phyloP scores from a whole-genome alignment of 2,888 invertebrate genomes.

The Dolichomitus sp. region DNA sequence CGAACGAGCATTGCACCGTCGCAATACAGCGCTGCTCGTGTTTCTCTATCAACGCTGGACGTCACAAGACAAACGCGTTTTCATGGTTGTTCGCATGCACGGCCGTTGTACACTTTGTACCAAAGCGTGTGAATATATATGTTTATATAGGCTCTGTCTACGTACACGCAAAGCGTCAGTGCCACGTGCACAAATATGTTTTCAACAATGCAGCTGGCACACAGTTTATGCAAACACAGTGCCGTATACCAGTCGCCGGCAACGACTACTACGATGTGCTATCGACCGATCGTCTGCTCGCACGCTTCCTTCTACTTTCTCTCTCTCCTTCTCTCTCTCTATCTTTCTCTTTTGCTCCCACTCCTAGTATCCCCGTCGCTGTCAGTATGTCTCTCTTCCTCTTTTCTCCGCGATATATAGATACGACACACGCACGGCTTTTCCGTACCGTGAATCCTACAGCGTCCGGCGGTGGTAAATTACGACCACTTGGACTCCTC shows the following conservation, averaged over 20 bases:
- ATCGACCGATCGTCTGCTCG: conserved; percentile 57
- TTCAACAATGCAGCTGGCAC: conserved; percentile 42
- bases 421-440: conserved; percentile 29
- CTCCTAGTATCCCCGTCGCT: background rate
- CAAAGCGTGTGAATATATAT: conserved; percentile 2
- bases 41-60: conserved; percentile 42
- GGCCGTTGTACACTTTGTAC: background rate
- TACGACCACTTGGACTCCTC: conserved; percentile 30
- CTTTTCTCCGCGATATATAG: background rate
- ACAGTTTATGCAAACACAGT: conserved; percentile 37
- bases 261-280: conserved; percentile 41
- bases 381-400: conserved; percentile 22
- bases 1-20: background rate
- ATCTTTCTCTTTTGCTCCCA: background rate
- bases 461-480: conserved; percentile 29
- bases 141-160: conserved; percentile 10
- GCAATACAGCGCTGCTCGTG: conserved; percentile 20
- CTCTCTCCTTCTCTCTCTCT: conserved; percentile 36
- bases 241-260: conserved; percentile 34
- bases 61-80: conserved; percentile 26
- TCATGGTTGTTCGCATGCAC: conserved; percentile 12
- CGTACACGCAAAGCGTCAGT: background rate
- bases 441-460: conserved; percentile 9
- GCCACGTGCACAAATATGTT: conserved; percentile 46
- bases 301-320: conserved; percentile 25